Conservation (phyloP, 2,888 invertebrate genomes). For the Rotaria macrura region DNA sequence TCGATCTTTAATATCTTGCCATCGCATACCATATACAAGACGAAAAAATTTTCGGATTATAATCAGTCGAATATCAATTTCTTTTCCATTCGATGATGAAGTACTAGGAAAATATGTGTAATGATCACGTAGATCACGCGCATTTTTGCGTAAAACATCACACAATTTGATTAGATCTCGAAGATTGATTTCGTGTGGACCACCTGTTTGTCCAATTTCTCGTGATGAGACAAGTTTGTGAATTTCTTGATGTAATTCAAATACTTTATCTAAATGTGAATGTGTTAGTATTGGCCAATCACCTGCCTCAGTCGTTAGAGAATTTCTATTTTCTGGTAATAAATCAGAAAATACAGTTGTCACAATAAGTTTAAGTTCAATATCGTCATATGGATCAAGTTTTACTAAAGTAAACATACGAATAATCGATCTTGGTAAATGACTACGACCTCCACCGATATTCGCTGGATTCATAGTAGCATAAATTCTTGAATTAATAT, state of each 20-base stretch:
- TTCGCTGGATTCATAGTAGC: neutral
- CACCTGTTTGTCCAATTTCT: neutral
- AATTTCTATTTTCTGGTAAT: no score
- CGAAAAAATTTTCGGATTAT: no score
- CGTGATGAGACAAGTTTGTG: neutral
- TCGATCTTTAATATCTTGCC: neutral
- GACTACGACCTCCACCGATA: neutral
- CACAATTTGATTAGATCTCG: neutral
- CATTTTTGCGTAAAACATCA: neutral
- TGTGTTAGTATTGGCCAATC: no score
- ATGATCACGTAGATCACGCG: neutral
- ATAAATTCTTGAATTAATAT: no score
- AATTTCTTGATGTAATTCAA: neutral
- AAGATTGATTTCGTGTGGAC: neutral
- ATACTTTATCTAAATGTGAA: neutral
- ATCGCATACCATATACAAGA: neutral
- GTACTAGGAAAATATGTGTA: neutral
- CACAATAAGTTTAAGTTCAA: neutral
- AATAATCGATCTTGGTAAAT: neutral
- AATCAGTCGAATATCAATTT: neutral
- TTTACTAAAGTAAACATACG: neutral
- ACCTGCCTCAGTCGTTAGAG: no score
- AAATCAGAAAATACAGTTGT: no score
- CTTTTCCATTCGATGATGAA: neutral
- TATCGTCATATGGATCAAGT: neutral